Percentiles rank a stretch among this genome's conserved stretches.
phyloP scores from a whole-genome alignment of 1,140 invertebrate genomes.

The Anadara kagoshimensis region DNA sequence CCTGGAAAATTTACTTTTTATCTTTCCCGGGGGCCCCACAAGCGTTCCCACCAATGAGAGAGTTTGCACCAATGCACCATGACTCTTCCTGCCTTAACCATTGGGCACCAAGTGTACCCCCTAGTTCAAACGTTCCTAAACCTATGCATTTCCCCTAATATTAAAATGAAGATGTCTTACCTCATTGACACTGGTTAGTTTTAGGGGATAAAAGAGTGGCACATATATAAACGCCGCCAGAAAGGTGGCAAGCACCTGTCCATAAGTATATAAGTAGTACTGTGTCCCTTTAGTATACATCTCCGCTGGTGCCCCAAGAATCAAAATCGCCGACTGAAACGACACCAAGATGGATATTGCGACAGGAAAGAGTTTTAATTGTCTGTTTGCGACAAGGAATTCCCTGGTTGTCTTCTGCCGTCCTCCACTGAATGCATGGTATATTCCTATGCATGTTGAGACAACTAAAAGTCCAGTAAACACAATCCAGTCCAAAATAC shows the following conservation, averaged over 20 bases:
- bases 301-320: slow-evolving; percentile 69
- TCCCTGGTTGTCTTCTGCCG: slow-evolving; percentile 88
- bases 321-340: slow-evolving; percentile 94
- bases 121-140: not conserved
- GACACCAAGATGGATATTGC: slow-evolving; percentile 75
- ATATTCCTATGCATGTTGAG: slow-evolving; percentile 82
- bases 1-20: too few species aligned
- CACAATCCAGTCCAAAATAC: slow-evolving; percentile 34
- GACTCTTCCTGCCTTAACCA: too few species aligned
- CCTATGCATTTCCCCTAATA: not conserved
- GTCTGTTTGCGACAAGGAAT: slow-evolving; percentile 84
- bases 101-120: not conserved
- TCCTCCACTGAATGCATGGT: slow-evolving; percentile 86
- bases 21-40: too few species aligned
- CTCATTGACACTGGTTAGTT: slow-evolving; percentile 90
- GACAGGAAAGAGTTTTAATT: slow-evolving; percentile 80
- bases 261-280: slow-evolving; percentile 39
- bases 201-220: slow-evolving; percentile 90
- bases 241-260: slow-evolving; percentile 81
- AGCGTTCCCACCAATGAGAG: too few species aligned
- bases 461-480: slow-evolving; percentile 30
- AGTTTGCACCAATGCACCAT: too few species aligned
- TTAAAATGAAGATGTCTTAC: slow-evolving; percentile 78
- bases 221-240: slow-evolving; percentile 86
- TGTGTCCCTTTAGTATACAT: slow-evolving; percentile 56